Evolutionary conservation across 2,797 vertebrate genomes (phyloP).

Genomic region (Sebastes vulpes): DNA sequence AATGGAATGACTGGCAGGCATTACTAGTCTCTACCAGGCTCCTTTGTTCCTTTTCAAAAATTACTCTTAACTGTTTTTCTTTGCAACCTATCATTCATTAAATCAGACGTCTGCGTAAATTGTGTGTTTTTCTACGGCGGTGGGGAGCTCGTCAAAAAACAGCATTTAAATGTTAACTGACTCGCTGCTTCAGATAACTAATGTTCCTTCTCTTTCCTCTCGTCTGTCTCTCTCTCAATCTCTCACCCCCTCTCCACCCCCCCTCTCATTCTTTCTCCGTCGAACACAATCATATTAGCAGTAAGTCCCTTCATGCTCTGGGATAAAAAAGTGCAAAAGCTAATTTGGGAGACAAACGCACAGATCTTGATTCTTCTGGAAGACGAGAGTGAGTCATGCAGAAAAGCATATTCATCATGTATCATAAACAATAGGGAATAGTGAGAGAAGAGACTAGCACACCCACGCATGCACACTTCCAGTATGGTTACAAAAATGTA

Average conservation of each 20-base stretch:
- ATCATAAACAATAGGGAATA: constrained; percentile 67
- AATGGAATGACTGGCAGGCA: constrained; percentile 59
- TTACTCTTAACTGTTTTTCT: constrained; percentile 17
- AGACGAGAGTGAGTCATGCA: constrained; percentile 76
- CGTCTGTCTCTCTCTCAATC: constrained; percentile 23
- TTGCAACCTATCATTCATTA: constrained; percentile 10
- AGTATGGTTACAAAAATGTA: background rate
- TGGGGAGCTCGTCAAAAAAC: background rate
- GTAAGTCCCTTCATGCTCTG: constrained; percentile 31
- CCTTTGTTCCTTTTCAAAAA: constrained; percentile 37
- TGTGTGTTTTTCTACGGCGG: background rate
- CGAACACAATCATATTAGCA: constrained; percentile 36
- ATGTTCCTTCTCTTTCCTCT: background rate
- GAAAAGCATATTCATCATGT: constrained; percentile 70
- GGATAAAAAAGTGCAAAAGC: constrained; percentile 58
- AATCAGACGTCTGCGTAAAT: constrained; percentile 9
- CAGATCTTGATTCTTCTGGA: constrained; percentile 65
- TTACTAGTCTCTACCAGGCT: constrained; percentile 30
- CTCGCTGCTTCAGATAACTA: constrained; percentile 31
- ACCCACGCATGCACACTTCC: background rate
- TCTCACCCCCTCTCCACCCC: background rate
- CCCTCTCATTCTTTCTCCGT: constrained; percentile 20
- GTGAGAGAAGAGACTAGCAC: constrained; percentile 41
- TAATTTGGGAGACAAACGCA: constrained; percentile 71
- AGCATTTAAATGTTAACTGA: constrained; percentile 30